Evolutionary conservation across 1,140 invertebrate genomes (phyloP), one percentile per base, ranked within the genome.

Genomic region (Prorops nasuta): DNA sequence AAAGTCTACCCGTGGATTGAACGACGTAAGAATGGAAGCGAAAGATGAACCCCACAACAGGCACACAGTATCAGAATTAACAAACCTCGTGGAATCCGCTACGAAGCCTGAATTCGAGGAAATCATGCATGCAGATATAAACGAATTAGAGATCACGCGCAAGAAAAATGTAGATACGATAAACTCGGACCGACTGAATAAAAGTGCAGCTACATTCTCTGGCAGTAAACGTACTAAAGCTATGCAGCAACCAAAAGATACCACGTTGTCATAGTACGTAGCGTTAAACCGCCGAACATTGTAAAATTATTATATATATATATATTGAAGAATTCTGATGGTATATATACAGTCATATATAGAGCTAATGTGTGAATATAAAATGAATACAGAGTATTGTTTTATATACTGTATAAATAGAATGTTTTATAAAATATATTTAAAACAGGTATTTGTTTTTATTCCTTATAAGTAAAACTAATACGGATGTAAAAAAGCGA

Each of bases 401-500:
- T 76, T 77, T 77, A 77, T 77, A 77, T 76, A 68, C 73, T 76
- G 73, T 77, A 77, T 73, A 76, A 76, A 76, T 74, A 76, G 70
- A 57, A 76, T 58, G 64, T 77, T 77, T 77, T 76, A 74, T 77
- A 77, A 76, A 76, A 77, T 76, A 77, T 77, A 76, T 76, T 76
- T 72, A 69, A 75, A 76, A 74, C n/a, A n/a, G n/a, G n/a, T n/a
- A n/a, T n/a, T n/a, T n/a, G n/a, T n/a, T n/a, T n/a, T n/a, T n/a
- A n/a, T n/a, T n/a, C n/a, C n/a, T n/a, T n/a, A n/a, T n/a, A n/a
- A n/a, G n/a, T n/a, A n/a, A n/a, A n/a, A n/a, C n/a, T n/a, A n/a
- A n/a, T n/a, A n/a, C n/a, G n/a, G n/a, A n/a, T n/a, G n/a, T n/a
- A n/a, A n/a, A n/a, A n/a, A n/a, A n/a, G n/a, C n/a, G n/a, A n/a